These are phyloP conservation scores for Gephyroberyx darwinii DNA, from an alignment of 2,797 vertebrate species.

Conservation along the genomic window DNA sequence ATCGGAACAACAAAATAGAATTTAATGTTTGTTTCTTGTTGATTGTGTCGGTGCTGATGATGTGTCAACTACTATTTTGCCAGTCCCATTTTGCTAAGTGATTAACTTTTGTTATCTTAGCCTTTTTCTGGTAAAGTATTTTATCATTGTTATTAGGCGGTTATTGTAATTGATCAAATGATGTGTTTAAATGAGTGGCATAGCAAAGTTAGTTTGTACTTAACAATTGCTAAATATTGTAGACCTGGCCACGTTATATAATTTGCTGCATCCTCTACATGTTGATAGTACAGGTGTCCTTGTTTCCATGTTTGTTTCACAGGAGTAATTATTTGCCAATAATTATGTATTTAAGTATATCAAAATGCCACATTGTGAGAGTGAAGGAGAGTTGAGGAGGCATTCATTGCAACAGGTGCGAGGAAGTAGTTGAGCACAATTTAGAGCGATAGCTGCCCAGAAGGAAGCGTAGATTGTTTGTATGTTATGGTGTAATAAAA, in stretches of 20 bases:
- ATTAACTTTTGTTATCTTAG: background rate
- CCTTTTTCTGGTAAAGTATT: background rate
- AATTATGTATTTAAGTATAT: background rate
- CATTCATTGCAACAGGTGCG: conserved; percentile 46
- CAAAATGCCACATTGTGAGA: background rate
- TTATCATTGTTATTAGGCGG: background rate
- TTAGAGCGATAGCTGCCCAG: background rate
- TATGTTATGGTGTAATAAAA: background rate
- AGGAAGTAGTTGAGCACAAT: background rate
- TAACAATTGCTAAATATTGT: background rate
- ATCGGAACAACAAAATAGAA: background rate
- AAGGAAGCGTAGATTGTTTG: background rate
- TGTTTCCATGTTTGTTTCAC: background rate
- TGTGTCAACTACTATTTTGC: background rate
- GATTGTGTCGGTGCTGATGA: background rate
- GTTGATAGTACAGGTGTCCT: background rate
- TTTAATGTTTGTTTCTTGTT: background rate
- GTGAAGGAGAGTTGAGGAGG: background rate
- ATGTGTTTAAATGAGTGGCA: background rate
- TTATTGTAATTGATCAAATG: background rate
- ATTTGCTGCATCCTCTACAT: background rate
- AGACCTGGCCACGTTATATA: background rate
- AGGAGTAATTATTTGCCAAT: background rate
- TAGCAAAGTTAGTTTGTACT: background rate
- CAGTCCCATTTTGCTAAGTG: background rate